A percentile compares a stretch with the other conserved stretches of the same genome.
Evolutionary conservation across 2,797 vertebrate species (phyloP).

Genomic region (Rhadinocentrus ornatus): DNA sequence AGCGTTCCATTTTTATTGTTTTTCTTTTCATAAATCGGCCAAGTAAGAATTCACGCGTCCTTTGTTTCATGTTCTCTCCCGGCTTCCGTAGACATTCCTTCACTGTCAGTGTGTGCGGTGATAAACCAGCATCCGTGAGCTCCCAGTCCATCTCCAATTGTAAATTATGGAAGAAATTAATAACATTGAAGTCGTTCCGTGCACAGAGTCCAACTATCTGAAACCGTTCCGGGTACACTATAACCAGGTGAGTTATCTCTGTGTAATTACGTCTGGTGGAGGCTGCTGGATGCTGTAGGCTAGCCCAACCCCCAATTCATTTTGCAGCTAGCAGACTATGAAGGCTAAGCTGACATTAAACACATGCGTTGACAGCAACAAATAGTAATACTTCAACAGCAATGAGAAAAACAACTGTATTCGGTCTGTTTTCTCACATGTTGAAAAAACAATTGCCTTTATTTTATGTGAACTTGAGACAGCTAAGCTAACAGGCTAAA

Average conservation of each 20-base stretch:
- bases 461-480: neutral
- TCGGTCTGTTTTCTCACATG: neutral
- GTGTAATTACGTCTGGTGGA: slow-evolving; percentile 19
- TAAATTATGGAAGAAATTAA: slow-evolving; percentile 86
- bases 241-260: slow-evolving; percentile 81
- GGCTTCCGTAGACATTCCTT: slow-evolving; percentile 74
- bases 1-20: neutral
- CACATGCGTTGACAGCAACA: slow-evolving; percentile 11
- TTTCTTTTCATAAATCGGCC: no score
- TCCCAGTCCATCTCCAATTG: slow-evolving; percentile 41
- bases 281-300: slow-evolving; percentile 63
- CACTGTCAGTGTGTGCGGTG: slow-evolving; percentile 69
- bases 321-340: slow-evolving; percentile 55
- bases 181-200: slow-evolving; percentile 85
- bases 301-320: slow-evolving; percentile 75
- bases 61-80: slow-evolving; percentile 44
- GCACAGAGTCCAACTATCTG: slow-evolving; percentile 86
- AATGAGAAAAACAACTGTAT: accelerated
- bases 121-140: slow-evolving; percentile 68
- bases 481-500: slow-evolving; percentile 43
- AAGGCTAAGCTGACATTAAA: slow-evolving; percentile 55
- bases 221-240: slow-evolving; percentile 86
- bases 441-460: no score
- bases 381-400: neutral
- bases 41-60: neutral